Percentiles rank a stretch among this genome's conserved stretches.
Evolutionary conservation across 2,113 vertebrate species (phyloP).

Genomic region (Acanthisitta chloris): DNA sequence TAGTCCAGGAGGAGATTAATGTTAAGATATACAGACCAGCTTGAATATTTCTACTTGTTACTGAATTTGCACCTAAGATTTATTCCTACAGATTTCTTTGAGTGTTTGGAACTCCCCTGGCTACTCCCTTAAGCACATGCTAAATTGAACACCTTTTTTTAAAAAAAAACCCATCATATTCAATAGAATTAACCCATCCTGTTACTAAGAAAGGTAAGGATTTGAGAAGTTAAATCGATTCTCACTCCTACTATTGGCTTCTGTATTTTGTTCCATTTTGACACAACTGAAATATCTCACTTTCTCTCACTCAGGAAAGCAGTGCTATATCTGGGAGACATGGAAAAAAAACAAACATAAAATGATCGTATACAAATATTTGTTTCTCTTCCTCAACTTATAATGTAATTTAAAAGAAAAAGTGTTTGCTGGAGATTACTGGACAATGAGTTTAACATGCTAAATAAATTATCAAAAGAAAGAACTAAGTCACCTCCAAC

Average conservation of each 20-base stretch:
- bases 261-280: neutral
- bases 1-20: neutral
- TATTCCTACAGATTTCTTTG: neutral
- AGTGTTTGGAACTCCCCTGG: neutral
- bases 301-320: neutral
- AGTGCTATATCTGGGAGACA: neutral
- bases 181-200: neutral
- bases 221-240: neutral
- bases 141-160: neutral
- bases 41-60: neutral
- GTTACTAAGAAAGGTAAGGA: neutral
- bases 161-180: neutral
- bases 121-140: neutral
- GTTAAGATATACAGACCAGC: neutral
- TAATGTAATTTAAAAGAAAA: neutral
- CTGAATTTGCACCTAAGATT: neutral
- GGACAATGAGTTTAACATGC: neutral
- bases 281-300: neutral
- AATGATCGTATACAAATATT: neutral
- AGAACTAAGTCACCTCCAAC: neutral
- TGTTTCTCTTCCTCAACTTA: neutral
- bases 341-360: neutral
- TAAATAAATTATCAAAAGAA: neutral
- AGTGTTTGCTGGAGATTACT: neutral
- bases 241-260: neutral